These are phyloP conservation scores for Myrmecophaga tridactyla DNA, from an alignment of 2,113 vertebrate species.

Conservation along the genomic window DNA sequence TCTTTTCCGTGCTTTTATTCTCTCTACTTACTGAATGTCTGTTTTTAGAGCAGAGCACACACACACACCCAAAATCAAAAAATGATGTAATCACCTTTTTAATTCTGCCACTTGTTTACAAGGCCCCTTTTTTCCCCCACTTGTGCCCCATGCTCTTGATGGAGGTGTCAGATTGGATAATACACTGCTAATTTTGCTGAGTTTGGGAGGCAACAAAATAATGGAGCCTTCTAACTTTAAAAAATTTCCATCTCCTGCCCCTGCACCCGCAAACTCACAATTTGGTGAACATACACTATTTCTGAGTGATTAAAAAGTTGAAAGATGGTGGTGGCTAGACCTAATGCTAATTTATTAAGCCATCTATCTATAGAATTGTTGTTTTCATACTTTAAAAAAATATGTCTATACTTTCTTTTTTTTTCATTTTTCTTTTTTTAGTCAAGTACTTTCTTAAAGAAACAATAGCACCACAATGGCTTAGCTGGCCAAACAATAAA, in stretches of 20 bases:
- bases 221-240: slow-evolving; percentile 56
- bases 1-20: slow-evolving; percentile 48
- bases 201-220: slow-evolving; percentile 61
- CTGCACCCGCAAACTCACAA: slow-evolving; percentile 19
- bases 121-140: not conserved
- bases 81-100: slow-evolving; percentile 13
- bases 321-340: slow-evolving; percentile 82
- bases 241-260: slow-evolving; percentile 22
- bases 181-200: slow-evolving; percentile 56
- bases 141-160: slow-evolving; percentile 26
- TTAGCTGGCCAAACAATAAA: slow-evolving; percentile 86
- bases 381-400: slow-evolving; percentile 87
- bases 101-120: slow-evolving; percentile 44
- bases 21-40: slow-evolving; percentile 49
- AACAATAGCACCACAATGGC: slow-evolving; percentile 90
- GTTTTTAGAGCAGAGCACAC: slow-evolving; percentile 38
- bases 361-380: slow-evolving; percentile 82
- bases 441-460: slow-evolving; percentile 91
- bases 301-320: slow-evolving; percentile 81
- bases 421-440: slow-evolving; percentile 79
- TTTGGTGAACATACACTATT: slow-evolving; percentile 54
- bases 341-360: slow-evolving; percentile 82
- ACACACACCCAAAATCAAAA: not conserved
- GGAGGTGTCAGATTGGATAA: slow-evolving; percentile 45
- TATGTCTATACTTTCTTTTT: slow-evolving; percentile 87